Evolutionary conservation across 2,888 invertebrate genomes (phyloP), one percentile per base, ranked within the genome.

Genomic region (Pachliopta kotzebuea): DNA sequence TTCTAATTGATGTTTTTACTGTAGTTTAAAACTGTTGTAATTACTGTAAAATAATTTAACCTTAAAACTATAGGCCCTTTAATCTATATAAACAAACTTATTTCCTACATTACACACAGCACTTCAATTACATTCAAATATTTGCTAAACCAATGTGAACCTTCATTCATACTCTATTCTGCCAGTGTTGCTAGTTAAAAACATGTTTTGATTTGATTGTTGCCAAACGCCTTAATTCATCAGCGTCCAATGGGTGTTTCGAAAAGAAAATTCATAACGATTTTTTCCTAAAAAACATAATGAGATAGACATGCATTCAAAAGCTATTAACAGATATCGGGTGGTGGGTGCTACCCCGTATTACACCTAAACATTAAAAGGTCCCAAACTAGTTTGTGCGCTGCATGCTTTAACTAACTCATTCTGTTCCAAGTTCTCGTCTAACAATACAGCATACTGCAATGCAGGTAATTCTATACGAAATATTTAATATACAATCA

Each of bases 171-270:
- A 54, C 45, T 52, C 52, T 64, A 64, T 56, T 45, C 60, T 56
- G 55, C 26, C 29, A 21, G 50, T 56, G 24, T 60, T 56, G 45
- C 64, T 60, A 61, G 53, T 57, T 42, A 50, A 31, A n/a, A 62
- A 62, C 53, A 61, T 53, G 26, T 65, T 61, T 60, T 65, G 61
- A 60, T 65, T 21, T 61, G n/a, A 56, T 60, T 55, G 31, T 60
- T 54, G 21, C 26, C 21, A 31, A 7, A 21, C 21, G 24, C 45
- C 53, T 42, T 54, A 8, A 52, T 62, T 57, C 57, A 42, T 29
- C 29, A 58, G 24, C 42, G 31, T 52, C 57, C 62, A 18, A n/a
- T 52, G 56, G n/a, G 11, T 21, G 7, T 52, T 21, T 23, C 2
- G 21, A 21, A 18, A 8, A 50, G 2, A 3, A 42, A 18, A 42